These are phyloP conservation scores for Nasonia giraulti DNA, from an alignment of 1,140 invertebrate genomes.

Conservation along the genomic window DNA sequence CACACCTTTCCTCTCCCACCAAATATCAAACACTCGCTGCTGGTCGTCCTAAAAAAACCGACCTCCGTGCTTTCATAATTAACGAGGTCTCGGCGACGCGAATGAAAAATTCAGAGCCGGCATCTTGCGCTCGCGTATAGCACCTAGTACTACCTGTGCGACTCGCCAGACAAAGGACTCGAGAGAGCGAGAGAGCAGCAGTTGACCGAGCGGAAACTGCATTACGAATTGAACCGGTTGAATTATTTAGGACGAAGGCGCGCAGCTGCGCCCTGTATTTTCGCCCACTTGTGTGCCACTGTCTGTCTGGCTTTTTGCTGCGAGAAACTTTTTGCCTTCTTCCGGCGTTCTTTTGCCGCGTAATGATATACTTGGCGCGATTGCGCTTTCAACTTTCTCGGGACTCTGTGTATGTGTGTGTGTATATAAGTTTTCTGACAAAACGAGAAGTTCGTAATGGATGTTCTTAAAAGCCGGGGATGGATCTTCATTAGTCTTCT, in stretches of 20 bases:
- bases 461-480: not conserved
- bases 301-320: not conserved
- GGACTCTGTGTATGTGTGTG: too few species aligned
- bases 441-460: not conserved
- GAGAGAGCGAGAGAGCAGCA: not conserved
- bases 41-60: not conserved
- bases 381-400: not conserved
- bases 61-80: constrained; percentile 20
- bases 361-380: constrained; percentile 19
- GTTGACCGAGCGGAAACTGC: constrained; percentile 3
- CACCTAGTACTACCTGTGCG: not conserved
- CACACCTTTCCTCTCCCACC: not conserved
- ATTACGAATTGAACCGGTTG: constrained; percentile 37
- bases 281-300: not conserved
- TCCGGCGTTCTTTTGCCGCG: not conserved
- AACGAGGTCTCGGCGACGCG: not conserved
- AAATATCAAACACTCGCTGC: not conserved
- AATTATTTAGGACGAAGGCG: constrained; percentile 29
- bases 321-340: not conserved
- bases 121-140: constrained; percentile 8
- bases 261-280: not conserved
- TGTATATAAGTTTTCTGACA: not conserved
- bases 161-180: constrained; percentile 29
- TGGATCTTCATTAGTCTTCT: not conserved
- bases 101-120: constrained; percentile 41